phyloP scores from a whole-genome alignment of 2,113 vertebrate genomes.

The Esox niger region DNA sequence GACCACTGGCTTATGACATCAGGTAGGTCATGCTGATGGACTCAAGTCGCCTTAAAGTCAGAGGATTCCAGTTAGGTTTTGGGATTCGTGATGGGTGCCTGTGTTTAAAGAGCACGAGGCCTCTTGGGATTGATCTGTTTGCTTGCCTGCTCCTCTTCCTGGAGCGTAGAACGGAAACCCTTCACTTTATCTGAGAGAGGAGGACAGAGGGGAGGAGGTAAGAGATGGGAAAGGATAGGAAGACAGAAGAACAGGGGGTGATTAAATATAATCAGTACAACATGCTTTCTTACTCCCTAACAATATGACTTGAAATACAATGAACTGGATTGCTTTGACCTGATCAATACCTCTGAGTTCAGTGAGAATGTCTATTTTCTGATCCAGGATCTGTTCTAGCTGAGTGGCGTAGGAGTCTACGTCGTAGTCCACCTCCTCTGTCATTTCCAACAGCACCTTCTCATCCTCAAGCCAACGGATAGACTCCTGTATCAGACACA shows the following conservation, averaged over 20 bases:
- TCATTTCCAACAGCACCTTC: conserved; percentile 94
- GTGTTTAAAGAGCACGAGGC: conserved; percentile 85
- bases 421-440: conserved; percentile 98
- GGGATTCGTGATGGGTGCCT: not conserved
- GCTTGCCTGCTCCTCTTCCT: conserved; percentile 97
- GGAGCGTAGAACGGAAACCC: conserved; percentile 90
- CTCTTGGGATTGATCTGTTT: conserved; percentile 97
- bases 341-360: too few species aligned
- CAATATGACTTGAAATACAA: too few species aligned
- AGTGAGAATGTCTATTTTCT: conserved; percentile 93
- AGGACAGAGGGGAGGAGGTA: conserved; percentile 26
- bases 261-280: not conserved
- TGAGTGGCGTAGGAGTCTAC: conserved; percentile 94
- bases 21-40: not conserved
- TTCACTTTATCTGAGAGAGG: conserved; percentile 90
- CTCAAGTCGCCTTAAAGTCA: too few species aligned
- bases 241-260: not conserved
- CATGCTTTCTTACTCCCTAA: not conserved
- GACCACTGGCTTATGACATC: not conserved
- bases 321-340: not conserved
- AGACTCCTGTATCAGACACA: conserved; percentile 78
- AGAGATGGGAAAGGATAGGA: not conserved
- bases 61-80: not conserved
- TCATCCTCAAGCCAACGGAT: conserved; percentile 96
- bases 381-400: conserved; percentile 94